phyloP scores from a whole-genome alignment of 2,113 vertebrate genomes.

The Oryctolagus cuniculus region DNA sequence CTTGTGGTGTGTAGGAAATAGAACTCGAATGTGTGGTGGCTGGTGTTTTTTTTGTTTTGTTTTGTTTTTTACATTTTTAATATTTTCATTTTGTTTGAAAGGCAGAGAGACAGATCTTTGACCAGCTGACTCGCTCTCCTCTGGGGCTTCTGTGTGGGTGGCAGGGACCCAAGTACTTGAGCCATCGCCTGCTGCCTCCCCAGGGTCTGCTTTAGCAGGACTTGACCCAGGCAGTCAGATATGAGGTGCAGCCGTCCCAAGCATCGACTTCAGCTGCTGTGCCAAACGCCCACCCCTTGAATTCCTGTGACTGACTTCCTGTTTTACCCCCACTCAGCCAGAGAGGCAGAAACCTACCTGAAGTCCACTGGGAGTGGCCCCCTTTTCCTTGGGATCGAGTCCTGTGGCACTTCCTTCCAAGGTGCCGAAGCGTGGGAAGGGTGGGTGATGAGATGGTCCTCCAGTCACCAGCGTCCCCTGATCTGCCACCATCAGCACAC shows the following conservation, averaged over 20 bases:
- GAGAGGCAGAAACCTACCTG: conserved; percentile 25
- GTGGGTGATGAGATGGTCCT: not conserved
- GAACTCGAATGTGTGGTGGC: not conserved
- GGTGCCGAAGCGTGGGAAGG: not conserved
- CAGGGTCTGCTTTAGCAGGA: no score
- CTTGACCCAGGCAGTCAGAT: no score
- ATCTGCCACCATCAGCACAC: not conserved
- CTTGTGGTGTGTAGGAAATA: conserved; percentile 9
- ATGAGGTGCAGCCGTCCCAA: no score
- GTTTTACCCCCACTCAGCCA: not conserved
- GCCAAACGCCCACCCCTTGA: no score
- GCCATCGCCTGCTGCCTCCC: no score
- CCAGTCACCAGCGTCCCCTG: not conserved
- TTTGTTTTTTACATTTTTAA: no score
- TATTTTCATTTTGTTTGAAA: no score
- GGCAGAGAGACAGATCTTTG: no score
- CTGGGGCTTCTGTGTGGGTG: not conserved
- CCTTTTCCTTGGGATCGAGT: conserved; percentile 1
- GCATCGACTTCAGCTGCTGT: no score
- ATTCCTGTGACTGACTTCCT: conserved; percentile 7
- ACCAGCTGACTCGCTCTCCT: no score
- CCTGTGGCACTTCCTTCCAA: not conserved
- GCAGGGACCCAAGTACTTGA: no score
- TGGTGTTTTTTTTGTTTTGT: no score
- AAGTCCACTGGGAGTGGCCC: not conserved